phyloP scores from a whole-genome alignment of 92 coral and sea anemone species.

The Zoanthus gigantus region DNA sequence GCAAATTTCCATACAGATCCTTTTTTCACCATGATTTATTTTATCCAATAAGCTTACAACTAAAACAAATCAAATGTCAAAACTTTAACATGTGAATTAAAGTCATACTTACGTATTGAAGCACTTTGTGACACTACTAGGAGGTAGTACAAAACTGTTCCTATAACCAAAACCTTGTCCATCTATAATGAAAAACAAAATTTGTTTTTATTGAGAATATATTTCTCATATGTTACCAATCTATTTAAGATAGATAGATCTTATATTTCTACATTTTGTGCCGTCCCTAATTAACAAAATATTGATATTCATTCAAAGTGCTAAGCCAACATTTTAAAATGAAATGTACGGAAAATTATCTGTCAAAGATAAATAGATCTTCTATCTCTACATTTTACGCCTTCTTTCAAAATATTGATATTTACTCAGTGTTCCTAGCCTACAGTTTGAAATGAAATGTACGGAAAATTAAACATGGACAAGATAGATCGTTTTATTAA shows the following conservation, averaged over 20 bases:
- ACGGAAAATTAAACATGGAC: not conserved
- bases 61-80: not conserved
- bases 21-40: not conserved
- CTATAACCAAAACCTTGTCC: slow-evolving; percentile 28
- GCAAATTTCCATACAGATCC: not conserved
- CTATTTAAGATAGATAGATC: not conserved
- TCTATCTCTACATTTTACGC: no score
- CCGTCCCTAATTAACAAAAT: no score
- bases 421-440: no score
- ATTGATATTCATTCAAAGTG: no score
- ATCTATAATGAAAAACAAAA: not conserved
- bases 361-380: no score
- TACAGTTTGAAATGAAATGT: not conserved
- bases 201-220: not conserved
- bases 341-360: not conserved
- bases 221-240: not conserved
- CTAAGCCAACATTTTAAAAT: not conserved
- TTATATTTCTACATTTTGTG: no score
- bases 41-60: not conserved
- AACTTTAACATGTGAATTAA: not conserved
- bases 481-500: not conserved
- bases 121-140: slow-evolving; percentile 19
- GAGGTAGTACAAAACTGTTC: slow-evolving; percentile 19
- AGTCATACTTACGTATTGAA: slow-evolving; percentile 33
- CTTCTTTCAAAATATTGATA: no score